These are phyloP conservation scores for Acropternis orthonyx DNA, from an alignment of 2,797 vertebrate species.

Conservation along the genomic window DNA sequence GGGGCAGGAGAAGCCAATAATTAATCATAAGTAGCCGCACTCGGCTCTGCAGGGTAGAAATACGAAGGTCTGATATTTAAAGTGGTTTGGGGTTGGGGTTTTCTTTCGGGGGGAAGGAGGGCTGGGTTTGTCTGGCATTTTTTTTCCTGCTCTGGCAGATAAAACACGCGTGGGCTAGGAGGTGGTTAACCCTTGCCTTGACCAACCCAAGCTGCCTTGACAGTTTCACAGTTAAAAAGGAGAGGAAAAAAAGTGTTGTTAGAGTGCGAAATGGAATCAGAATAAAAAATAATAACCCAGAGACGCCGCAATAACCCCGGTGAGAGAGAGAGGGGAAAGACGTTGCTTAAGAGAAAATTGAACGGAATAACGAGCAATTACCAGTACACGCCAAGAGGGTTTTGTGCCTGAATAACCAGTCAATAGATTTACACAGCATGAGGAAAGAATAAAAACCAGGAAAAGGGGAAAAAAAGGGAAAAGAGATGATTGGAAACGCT, in stretches of 20 bases:
- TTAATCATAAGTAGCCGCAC: conserved; percentile 12
- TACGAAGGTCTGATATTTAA: neutral
- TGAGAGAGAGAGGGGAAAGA: neutral
- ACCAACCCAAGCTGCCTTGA: neutral
- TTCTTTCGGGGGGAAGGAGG: no score
- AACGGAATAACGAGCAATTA: conserved; percentile 59
- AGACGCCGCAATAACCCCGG: neutral
- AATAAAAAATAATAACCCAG: neutral
- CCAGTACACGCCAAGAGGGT: conserved; percentile 19
- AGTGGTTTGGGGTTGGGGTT: neutral
- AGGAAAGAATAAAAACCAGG: conserved; percentile 60
- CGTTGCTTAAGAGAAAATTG: conserved; percentile 11
- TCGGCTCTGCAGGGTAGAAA: neutral
- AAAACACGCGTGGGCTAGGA: neutral
- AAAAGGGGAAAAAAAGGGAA: neutral
- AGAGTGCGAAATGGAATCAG: neutral
- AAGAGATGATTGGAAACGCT: neutral
- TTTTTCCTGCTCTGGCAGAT: neutral
- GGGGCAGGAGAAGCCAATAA: neutral
- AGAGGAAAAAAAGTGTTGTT: neutral
- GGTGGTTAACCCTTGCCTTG: conserved; percentile 11
- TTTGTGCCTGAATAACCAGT: conserved; percentile 48
- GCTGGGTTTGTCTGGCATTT: neutral
- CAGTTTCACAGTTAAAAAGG: neutral
- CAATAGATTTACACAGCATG: conserved; percentile 68